phyloP scores from a whole-genome alignment of 2,113 vertebrate genomes.

The Chascanopsetta lugubris region DNA sequence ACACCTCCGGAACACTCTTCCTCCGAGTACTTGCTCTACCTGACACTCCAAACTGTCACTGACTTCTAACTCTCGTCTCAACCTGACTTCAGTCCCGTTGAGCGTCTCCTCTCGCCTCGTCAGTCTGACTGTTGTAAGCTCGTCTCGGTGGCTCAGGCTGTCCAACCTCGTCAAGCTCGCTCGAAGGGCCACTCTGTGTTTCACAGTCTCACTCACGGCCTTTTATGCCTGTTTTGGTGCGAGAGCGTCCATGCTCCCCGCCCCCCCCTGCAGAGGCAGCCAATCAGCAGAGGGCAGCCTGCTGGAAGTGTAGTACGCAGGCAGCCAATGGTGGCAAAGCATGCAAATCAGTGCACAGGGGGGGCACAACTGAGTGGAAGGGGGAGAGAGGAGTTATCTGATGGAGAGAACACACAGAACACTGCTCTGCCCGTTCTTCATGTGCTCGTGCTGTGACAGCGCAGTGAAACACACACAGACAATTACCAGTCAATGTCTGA shows the following conservation, averaged over 20 bases:
- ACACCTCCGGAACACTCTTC: constrained; percentile 3
- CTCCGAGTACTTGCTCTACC: not conserved
- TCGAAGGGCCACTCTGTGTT: constrained; percentile 25
- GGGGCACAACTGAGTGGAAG: not conserved
- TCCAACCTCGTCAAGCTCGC: not conserved
- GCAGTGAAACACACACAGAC: not conserved
- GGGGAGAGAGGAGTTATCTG: constrained; percentile 33
- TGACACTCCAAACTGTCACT: constrained; percentile 16
- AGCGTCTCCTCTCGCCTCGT: not conserved
- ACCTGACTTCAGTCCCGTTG: too few species aligned
- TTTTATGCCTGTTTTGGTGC: constrained; percentile 72
- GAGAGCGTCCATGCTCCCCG: constrained; percentile 27
- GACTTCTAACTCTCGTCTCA: constrained; percentile 3
- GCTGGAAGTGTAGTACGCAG: constrained; percentile 31
- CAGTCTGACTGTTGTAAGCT: not conserved
- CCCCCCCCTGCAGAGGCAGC: constrained; percentile 33
- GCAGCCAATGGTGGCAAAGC: constrained; percentile 61
- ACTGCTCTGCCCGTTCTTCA: not conserved
- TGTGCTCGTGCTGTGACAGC: not conserved
- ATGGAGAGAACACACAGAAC: constrained; percentile 26
- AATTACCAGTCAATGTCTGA: too few species aligned
- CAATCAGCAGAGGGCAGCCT: constrained; percentile 66
- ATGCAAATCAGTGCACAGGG: constrained; percentile 61
- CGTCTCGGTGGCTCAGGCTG: not conserved
- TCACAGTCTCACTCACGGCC: constrained; percentile 29